These are phyloP conservation scores for Microplitis demolitor DNA, from an alignment of 1,140 invertebrate species.

Conservation along the genomic window DNA sequence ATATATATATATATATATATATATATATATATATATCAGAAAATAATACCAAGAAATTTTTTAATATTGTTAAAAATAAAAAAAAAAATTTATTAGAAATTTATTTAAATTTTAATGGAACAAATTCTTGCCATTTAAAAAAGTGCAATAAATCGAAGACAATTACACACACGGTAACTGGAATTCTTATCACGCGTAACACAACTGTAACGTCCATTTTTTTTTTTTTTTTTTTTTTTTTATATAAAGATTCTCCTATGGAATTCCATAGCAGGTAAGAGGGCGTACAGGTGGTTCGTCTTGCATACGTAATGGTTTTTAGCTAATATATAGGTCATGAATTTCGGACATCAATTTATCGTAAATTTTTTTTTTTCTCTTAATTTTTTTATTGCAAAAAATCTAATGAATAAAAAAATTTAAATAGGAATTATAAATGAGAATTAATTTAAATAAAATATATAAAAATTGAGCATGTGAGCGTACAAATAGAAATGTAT, in stretches of 20 bases:
- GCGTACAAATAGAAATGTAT: background rate
- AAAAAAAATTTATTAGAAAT: background rate
- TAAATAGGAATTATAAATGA: no score
- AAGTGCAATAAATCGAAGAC: background rate
- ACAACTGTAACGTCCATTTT: background rate
- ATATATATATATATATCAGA: no score
- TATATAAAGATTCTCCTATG: background rate
- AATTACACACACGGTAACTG: background rate
- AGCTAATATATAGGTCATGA: slow-evolving; percentile 47
- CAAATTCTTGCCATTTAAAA: background rate
- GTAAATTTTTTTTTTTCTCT: no score
- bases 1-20: no score
- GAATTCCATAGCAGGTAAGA: slow-evolving; percentile 44
- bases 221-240: slow-evolving; percentile 4
- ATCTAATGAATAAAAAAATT: no score
- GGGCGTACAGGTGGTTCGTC: slow-evolving; percentile 36
- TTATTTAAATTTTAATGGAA: no score
- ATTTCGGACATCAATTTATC: slow-evolving; percentile 31
- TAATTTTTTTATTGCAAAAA: no score
- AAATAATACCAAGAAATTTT: no score
- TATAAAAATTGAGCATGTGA: background rate
- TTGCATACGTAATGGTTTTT: slow-evolving; percentile 50
- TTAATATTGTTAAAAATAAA: background rate
- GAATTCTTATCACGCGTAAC: background rate
- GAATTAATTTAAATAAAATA: background rate